Evolutionary conservation across 2,113 vertebrate genomes (phyloP).

Genomic region (Dicaeum eximium): DNA sequence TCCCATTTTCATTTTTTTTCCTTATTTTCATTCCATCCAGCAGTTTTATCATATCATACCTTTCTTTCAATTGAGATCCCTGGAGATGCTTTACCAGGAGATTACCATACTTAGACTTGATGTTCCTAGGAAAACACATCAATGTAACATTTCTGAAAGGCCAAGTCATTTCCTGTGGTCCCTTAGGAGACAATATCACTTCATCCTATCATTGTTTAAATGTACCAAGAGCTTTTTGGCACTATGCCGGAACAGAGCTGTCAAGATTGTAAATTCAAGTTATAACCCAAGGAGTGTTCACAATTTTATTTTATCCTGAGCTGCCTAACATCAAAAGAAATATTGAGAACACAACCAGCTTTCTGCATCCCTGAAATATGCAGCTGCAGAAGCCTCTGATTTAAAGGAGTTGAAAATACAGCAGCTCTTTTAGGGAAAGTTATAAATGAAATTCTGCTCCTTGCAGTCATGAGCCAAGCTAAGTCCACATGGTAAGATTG

Average conservation of each 20-base stretch:
- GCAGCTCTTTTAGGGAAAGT: background rate
- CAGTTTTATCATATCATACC: background rate
- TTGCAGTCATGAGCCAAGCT: background rate
- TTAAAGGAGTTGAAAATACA: background rate
- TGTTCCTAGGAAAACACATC: slow-evolving; percentile 46
- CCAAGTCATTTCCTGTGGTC: slow-evolving; percentile 49
- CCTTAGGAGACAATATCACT: slow-evolving; percentile 58
- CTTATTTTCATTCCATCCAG: slow-evolving; percentile 17
- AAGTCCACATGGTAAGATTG: background rate
- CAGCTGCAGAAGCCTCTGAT: background rate
- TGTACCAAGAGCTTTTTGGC: slow-evolving; percentile 30
- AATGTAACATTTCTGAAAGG: slow-evolving; percentile 59
- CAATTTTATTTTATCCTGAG: slow-evolving; percentile 49
- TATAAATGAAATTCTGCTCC: background rate
- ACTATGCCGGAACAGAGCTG: slow-evolving; percentile 1
- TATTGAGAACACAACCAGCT: slow-evolving; percentile 24
- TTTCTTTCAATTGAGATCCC: slow-evolving; percentile 41
- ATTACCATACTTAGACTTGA: slow-evolving; percentile 47
- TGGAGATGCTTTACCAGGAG: slow-evolving; percentile 46
- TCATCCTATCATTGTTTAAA: slow-evolving; percentile 38
- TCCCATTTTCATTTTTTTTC: background rate
- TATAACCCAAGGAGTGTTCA: slow-evolving; percentile 42
- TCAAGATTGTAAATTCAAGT: slow-evolving; percentile 67
- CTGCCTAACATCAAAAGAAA: slow-evolving; percentile 50
- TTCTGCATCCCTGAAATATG: slow-evolving; percentile 6